phyloP scores from a whole-genome alignment of 2,797 vertebrate species.

The Eulemur coronatus region DNA sequence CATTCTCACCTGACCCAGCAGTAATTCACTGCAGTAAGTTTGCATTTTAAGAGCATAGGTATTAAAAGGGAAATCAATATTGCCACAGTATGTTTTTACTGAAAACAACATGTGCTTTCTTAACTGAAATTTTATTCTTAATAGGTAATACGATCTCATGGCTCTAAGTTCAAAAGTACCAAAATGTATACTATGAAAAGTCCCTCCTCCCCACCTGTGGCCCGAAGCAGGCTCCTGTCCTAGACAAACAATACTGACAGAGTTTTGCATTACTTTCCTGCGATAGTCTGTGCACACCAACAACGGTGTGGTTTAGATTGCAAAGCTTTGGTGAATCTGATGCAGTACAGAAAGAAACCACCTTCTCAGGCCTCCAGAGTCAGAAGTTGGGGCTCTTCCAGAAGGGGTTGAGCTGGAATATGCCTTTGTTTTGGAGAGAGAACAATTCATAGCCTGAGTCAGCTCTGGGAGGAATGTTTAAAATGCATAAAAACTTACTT shows the following conservation, averaged over 20 bases:
- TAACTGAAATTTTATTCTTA: neutral
- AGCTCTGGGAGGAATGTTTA: neutral
- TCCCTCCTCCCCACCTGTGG: neutral
- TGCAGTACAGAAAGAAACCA: neutral
- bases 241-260: neutral
- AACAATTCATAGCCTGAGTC: neutral
- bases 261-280: neutral
- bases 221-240: neutral
- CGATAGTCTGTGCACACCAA: neutral
- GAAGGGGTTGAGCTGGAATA: neutral
- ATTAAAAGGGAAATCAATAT: neutral
- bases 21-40: neutral
- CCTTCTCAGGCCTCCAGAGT: neutral
- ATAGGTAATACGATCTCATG: neutral
- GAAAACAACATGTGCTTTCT: neutral
- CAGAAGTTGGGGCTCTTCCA: neutral
- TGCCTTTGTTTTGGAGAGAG: neutral
- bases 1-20: neutral
- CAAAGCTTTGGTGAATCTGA: neutral
- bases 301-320: neutral
- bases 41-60: neutral
- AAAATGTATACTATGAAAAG: neutral
- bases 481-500: conserved; percentile 4
- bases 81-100: neutral
- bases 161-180: neutral